Evolutionary conservation across 2,113 vertebrate species (phyloP).

Genomic region (Myotis davidii): DNA sequence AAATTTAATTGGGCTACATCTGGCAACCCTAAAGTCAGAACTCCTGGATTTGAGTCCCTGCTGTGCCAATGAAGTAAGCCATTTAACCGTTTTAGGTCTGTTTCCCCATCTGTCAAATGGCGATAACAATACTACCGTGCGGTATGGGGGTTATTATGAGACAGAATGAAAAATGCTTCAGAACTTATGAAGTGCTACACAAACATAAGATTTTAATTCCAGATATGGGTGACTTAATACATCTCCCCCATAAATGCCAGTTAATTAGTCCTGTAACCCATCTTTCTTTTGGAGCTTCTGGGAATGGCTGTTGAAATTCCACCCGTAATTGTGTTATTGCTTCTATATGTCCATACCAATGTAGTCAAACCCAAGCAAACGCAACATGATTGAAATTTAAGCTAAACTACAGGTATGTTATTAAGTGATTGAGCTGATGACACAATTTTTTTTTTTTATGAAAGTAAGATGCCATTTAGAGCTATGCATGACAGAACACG

Average conservation of each 20-base stretch:
- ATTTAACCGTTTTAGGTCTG: not conserved
- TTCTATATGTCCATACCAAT: not conserved
- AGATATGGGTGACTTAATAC: not conserved
- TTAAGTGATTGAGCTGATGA: not conserved
- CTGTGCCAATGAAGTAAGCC: not conserved
- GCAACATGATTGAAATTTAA: not conserved
- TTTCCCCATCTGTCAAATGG: not conserved
- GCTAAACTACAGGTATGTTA: not conserved
- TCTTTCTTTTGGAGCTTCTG: not conserved
- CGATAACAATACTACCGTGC: not conserved
- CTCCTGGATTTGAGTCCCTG: not conserved
- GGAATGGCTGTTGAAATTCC: not conserved
- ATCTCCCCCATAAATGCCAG: not conserved
- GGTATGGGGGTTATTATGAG: not conserved
- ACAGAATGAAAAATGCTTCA: not conserved
- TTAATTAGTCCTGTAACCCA: not conserved
- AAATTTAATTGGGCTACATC: not conserved
- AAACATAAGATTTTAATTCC: not conserved
- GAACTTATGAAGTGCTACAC: not conserved
- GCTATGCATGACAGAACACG: not conserved
- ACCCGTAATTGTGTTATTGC: not conserved
- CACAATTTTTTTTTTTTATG: not conserved
- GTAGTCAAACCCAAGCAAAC: not conserved
- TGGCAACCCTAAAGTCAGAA: not conserved
- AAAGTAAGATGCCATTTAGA: not conserved